A percentile compares a stretch with the other conserved stretches of the same genome.
These are phyloP conservation scores for Danio rerio DNA, from an alignment of 2,113 vertebrate species.

Conservation along the genomic window GRCz12tu NC_133183.1:5463501-5464000, in stretches of 20 bases:
- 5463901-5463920: background rate
- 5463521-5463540: background rate
- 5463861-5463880: background rate
- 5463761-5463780: slow-evolving; percentile 20
- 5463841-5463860: slow-evolving; percentile 4
- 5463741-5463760: background rate
- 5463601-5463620: background rate
- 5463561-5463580: background rate
- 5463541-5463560: background rate
- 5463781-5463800: slow-evolving; percentile 16
- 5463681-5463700: slow-evolving; percentile 19
- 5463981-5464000: slow-evolving; percentile 32
- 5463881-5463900: background rate
- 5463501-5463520: background rate
- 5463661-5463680: background rate
- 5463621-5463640: slow-evolving; percentile 6
- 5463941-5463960: background rate
- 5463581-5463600: background rate
- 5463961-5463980: slow-evolving; percentile 10
- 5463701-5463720: background rate
- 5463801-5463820: slow-evolving; percentile 10
- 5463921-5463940: background rate
- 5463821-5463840: slow-evolving; percentile 15
- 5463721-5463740: background rate
- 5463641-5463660: slow-evolving; percentile 15